phyloP scores from a whole-genome alignment of 2,113 vertebrate species.

The Alethe diademata region DNA sequence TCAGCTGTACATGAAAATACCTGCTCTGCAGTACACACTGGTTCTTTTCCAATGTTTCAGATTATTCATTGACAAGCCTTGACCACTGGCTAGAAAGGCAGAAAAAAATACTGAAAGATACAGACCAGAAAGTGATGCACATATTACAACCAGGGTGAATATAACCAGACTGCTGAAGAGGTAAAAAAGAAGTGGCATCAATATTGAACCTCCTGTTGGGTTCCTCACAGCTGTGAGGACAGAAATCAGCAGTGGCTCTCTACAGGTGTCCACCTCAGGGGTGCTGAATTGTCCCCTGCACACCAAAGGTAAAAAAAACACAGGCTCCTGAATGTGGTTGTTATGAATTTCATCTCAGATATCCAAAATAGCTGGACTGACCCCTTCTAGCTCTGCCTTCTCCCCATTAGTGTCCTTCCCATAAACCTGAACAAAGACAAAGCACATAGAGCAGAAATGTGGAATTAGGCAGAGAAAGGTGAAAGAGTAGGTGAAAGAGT shows the following conservation, averaged over 20 bases:
- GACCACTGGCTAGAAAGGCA: not conserved
- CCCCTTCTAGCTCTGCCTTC: not conserved
- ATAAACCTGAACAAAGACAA: not conserved
- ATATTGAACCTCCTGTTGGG: not conserved
- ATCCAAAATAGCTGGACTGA: not conserved
- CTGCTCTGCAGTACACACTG: not conserved
- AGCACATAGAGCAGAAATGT: not conserved
- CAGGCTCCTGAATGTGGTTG: not conserved
- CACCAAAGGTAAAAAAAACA: not conserved
- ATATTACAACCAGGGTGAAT: not conserved
- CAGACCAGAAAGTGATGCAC: not conserved
- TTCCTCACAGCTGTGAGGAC: not conserved
- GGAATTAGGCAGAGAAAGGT: not conserved
- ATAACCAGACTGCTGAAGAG: not conserved
- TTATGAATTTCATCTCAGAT: not conserved
- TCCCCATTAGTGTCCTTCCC: not conserved
- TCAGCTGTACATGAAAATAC: not conserved
- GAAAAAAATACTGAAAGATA: not conserved
- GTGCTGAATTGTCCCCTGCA: not conserved
- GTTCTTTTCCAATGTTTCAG: not conserved
- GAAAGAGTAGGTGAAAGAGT: not conserved
- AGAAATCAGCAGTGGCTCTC: not conserved
- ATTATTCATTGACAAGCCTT: not conserved
- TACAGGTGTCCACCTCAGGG: not conserved
- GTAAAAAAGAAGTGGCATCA: not conserved